Percentiles rank a stretch among this genome's conserved stretches.
phyloP scores from a whole-genome alignment of 2,797 vertebrate genomes.

The Scolopax rusticola region DNA sequence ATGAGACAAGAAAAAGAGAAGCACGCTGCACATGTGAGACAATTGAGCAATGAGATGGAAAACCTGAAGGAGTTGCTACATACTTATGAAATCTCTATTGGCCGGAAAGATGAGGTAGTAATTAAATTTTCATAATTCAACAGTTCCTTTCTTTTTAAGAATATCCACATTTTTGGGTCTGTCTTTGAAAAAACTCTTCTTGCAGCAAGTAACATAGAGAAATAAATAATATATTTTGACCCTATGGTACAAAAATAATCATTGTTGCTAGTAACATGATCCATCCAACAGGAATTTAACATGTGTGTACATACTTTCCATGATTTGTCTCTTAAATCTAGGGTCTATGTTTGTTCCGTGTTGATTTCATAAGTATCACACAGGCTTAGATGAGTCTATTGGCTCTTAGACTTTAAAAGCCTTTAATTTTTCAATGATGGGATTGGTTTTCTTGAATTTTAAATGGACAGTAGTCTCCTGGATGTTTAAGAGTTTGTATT shows the following conservation, averaged over 20 bases:
- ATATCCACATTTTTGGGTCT: not conserved
- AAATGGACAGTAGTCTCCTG: not conserved
- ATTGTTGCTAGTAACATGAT: not conserved
- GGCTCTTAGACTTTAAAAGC: not conserved
- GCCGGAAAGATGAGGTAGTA: slow-evolving; percentile 93
- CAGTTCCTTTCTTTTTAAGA: not conserved
- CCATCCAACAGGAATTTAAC: not conserved
- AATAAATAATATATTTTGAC: not conserved
- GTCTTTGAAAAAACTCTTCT: not conserved
- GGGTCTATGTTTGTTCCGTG: not conserved
- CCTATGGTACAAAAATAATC: not conserved
- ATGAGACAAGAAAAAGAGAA: slow-evolving; percentile 88
- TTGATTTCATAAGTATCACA: not conserved
- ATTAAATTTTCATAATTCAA: not conserved
- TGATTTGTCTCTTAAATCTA: not conserved
- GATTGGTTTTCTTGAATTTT: not conserved
- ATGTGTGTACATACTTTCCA: not conserved
- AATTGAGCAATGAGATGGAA: slow-evolving; percentile 82
- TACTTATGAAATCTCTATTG: slow-evolving; percentile 88
- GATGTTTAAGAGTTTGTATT: not conserved
- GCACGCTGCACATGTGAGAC: slow-evolving; percentile 79
- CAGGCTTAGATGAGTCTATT: not conserved
- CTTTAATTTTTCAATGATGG: not conserved
- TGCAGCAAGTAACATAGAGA: not conserved
- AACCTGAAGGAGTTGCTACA: slow-evolving; percentile 87